phyloP scores from a whole-genome alignment of 2,888 invertebrate genomes.

The Drosophila mayaguana region DNA sequence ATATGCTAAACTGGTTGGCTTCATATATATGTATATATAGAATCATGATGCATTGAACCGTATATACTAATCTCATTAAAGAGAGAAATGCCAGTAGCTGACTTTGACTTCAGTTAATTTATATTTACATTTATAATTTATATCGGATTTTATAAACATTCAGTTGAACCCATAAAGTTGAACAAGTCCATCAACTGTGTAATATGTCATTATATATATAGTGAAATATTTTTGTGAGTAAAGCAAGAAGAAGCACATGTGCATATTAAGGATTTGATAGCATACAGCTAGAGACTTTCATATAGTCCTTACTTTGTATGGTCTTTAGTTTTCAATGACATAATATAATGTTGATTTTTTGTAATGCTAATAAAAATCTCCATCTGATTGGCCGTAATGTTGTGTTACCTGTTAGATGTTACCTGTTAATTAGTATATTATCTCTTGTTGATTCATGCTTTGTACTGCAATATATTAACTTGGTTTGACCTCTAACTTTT shows the following conservation, averaged over 20 bases:
- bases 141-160: background rate
- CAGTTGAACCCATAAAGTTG: slow-evolving; percentile 5
- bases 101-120: slow-evolving; percentile 8
- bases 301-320: background rate
- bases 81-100: background rate
- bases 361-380: background rate
- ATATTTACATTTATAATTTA: slow-evolving; percentile 15
- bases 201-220: background rate
- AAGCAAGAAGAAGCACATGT: too few species aligned
- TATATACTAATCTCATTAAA: slow-evolving; percentile 13
- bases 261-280: too few species aligned
- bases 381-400: background rate
- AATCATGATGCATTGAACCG: slow-evolving; percentile 30
- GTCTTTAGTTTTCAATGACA: too few species aligned
- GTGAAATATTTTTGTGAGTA: too few species aligned
- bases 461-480: background rate
- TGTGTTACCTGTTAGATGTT: background rate
- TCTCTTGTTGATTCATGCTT: background rate
- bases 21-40: slow-evolving; percentile 10
- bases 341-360: background rate
- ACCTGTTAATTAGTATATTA: background rate
- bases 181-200: slow-evolving; percentile 3
- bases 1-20: slow-evolving; percentile 23
- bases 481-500: background rate
- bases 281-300: too few species aligned